Evolutionary conservation across 2,888 invertebrate genomes (phyloP).

Genomic region (Lysandra coridon): DNA sequence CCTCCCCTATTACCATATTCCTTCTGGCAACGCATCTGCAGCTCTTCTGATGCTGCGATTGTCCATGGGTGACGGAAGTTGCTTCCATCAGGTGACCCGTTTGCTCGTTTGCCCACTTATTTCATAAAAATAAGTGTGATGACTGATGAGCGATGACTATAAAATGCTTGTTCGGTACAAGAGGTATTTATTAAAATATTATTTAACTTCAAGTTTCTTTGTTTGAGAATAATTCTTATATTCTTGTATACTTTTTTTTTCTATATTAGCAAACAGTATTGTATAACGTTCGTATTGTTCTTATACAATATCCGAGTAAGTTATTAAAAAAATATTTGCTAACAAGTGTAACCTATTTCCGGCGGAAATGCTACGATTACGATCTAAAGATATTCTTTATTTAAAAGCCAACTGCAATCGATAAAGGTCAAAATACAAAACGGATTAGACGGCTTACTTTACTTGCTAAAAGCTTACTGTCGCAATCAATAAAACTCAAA

Average conservation of each 20-base stretch:
- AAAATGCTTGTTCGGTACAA: too few relatives aligned
- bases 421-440: neutral
- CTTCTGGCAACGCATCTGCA: too few relatives aligned
- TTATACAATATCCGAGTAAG: slow-evolving; percentile 4
- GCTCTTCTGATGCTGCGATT: too few relatives aligned
- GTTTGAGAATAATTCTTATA: slow-evolving; percentile 4
- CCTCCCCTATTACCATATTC: too few relatives aligned
- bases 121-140: too few relatives aligned
- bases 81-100: too few relatives aligned
- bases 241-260: neutral
- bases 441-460: too few relatives aligned
- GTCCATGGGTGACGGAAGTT: too few relatives aligned
- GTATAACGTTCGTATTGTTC: slow-evolving; percentile 10
- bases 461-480: too few relatives aligned
- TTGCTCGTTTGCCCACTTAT: too few relatives aligned
- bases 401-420: neutral
- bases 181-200: neutral
- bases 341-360: slow-evolving; percentile 10
- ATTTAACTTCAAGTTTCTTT: neutral
- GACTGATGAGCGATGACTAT: too few relatives aligned
- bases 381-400: neutral
- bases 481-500: neutral
- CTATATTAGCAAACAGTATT: neutral
- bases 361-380: neutral
- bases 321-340: slow-evolving; percentile 19